Percentiles rank a stretch among this genome's conserved stretches.
Conservation (phyloP, 2,113 vertebrate genomes). For the Pleuronectes platessa region DNA sequence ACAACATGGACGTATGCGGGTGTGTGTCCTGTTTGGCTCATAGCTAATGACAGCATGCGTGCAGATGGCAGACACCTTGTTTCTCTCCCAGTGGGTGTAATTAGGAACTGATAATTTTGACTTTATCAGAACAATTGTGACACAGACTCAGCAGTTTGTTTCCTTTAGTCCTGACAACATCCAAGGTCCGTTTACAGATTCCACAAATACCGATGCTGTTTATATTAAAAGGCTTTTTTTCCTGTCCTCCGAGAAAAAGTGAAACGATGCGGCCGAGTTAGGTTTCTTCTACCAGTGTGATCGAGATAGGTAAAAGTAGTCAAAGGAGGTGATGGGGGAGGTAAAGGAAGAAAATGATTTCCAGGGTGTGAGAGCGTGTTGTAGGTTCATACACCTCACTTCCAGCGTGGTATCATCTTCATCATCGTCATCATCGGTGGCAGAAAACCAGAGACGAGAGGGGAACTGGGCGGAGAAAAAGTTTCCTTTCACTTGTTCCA, state of each 20-base stretch:
- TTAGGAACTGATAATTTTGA: neutral
- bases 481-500: conserved; percentile 28
- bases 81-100: neutral
- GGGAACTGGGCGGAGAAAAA: conserved; percentile 36
- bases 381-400: conserved; percentile 28
- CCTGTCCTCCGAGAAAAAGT: neutral
- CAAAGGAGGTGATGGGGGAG: conserved; percentile 34
- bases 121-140: neutral
- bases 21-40: conserved; percentile 21
- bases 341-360: conserved; percentile 34
- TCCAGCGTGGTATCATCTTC: conserved; percentile 6
- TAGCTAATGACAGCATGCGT: conserved; percentile 43
- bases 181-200: conserved; percentile 52
- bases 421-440: conserved; percentile 57
- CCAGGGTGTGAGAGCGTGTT: conserved; percentile 24
- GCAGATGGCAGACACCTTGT: conserved; percentile 33
- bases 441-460: conserved; percentile 51
- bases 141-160: neutral
- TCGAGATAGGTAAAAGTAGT: conserved; percentile 13
- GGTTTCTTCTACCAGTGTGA: conserved; percentile 11
- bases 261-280: conserved; percentile 4
- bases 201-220: conserved; percentile 24
- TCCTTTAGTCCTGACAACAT: conserved; percentile 17
- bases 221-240: neutral
- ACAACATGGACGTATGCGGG: neutral